These are phyloP conservation scores for Chloroclysta siterata DNA, from an alignment of 2,888 invertebrate species.

Conservation along the genomic window DNA sequence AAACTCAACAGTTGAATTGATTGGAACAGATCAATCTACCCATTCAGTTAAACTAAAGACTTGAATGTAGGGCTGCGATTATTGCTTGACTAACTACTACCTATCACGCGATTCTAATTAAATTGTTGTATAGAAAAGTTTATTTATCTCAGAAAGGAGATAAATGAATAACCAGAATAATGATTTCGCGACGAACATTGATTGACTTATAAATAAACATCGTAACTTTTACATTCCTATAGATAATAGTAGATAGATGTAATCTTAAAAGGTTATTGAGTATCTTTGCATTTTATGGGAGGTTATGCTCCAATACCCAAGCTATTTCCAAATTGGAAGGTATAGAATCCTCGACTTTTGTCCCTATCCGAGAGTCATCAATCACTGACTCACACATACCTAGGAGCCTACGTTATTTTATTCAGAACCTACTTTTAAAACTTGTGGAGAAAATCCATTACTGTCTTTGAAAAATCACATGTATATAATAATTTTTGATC, in stretches of 20 bases:
- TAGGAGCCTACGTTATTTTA: conserved; percentile 1
- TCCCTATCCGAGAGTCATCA: conserved; percentile 49
- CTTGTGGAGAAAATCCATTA: not conserved
- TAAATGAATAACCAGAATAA: too few species aligned
- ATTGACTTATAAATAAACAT: not conserved
- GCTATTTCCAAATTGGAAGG: conserved; percentile 56
- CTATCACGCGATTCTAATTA: not conserved
- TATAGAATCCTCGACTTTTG: conserved; percentile 47
- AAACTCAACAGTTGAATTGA: conserved; percentile 9
- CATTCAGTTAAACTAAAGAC: conserved; percentile 36
- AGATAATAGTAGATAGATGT: not conserved
- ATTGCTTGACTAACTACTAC: conserved; percentile 6
- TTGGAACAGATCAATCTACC: conserved; percentile 38
- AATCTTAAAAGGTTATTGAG: not conserved
- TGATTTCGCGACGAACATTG: not conserved
- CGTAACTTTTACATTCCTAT: not conserved
- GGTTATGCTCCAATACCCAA: conserved; percentile 44
- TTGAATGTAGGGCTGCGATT: conserved; percentile 16
- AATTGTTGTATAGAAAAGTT: not conserved
- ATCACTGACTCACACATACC: conserved; percentile 47
- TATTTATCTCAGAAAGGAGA: not conserved
- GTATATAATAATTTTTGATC: too few species aligned
- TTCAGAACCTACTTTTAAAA: not conserved
- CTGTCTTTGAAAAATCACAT: too few species aligned
- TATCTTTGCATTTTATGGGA: not conserved